Evolutionary conservation across 2,113 vertebrate species (phyloP), one percentile per base, ranked within the genome.

Genomic region (Albula glossodonta): DNA sequence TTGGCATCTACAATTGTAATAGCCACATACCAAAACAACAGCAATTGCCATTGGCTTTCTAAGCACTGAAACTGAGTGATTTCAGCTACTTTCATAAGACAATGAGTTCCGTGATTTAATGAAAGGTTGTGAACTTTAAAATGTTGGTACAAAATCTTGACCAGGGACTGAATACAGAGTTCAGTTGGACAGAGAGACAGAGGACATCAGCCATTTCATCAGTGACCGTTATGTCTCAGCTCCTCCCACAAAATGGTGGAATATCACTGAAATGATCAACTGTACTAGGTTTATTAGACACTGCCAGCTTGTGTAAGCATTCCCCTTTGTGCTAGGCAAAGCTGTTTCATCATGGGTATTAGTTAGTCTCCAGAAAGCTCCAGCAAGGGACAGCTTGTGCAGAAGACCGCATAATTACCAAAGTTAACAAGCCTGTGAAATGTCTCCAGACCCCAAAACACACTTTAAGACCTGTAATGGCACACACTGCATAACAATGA

Each of bases 371-470:
- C 31, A 41, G 56, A 57, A 53, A 60, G 10, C 51, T 66, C 66
- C 51, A 5, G 49, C 80, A 53, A 81, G 84, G 51, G 84, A 78
- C 85, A 84, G 17, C 81, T 66, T 8, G 60, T 3, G 12, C 41
- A 10, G 13, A 19, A 51, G 78, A 53, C 48, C 48, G 51, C 17
- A 51, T 84, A 53, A 88, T 86, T 88, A 88, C 81, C 19, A 74
- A 56, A 82, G 52, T 85, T 88, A 88, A 85, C 87, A 88, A 83
- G 81, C 74, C 56, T 48, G 22, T 31, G 74, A 82, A 80, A 80
- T 53, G 84, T 57, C 53, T 85, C 22, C 15, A 52, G 74, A 52
- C 31, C 81, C 56, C n/a, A 31, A 31, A 74, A 25, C n/a, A 31
- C 70, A 74, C 2, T 31, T 31, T 74, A 74, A 74, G 70, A n/a